A percentile compares a stretch with the other conserved stretches of the same genome.
These are phyloP conservation scores for Proisotoma minuta DNA, from an alignment of 2,888 invertebrate species.

Conservation along the genomic window DNA sequence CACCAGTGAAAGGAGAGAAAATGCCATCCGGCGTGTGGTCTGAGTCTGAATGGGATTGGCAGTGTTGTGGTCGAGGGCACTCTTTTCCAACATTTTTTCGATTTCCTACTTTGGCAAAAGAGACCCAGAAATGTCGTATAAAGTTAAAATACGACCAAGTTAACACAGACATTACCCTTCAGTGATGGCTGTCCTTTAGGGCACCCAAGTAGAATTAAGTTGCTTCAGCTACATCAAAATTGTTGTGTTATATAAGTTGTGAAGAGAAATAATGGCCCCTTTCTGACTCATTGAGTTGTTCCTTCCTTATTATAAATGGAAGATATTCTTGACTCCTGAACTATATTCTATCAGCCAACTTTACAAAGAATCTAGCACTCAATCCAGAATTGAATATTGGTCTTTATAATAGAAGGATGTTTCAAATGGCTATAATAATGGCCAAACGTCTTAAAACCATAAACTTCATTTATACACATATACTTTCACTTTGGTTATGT, in stretches of 20 bases:
- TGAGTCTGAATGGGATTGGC: neutral
- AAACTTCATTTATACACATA: too few species aligned
- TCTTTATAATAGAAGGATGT: too few species aligned
- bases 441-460: neutral
- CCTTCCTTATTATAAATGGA: constrained; percentile 16
- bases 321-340: neutral
- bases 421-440: neutral
- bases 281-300: constrained; percentile 12
- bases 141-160: constrained; percentile 12
- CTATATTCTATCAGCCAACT: too few species aligned
- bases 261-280: constrained; percentile 15
- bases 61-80: neutral
- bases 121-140: constrained; percentile 11
- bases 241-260: constrained; percentile 13
- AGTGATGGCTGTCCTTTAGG: constrained; percentile 12
- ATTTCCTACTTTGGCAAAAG: neutral
- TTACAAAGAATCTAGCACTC: neutral
- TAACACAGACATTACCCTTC: constrained; percentile 15
- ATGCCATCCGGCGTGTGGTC: neutral
- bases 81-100: neutral
- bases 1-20: neutral
- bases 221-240: constrained; percentile 8
- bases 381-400: neutral
- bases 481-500: too few species aligned
- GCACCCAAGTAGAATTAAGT: constrained; percentile 9